Base-by-base conservation (phyloP, 2,888 invertebrate genomes). In the Oxyteleia sp. region DNA sequence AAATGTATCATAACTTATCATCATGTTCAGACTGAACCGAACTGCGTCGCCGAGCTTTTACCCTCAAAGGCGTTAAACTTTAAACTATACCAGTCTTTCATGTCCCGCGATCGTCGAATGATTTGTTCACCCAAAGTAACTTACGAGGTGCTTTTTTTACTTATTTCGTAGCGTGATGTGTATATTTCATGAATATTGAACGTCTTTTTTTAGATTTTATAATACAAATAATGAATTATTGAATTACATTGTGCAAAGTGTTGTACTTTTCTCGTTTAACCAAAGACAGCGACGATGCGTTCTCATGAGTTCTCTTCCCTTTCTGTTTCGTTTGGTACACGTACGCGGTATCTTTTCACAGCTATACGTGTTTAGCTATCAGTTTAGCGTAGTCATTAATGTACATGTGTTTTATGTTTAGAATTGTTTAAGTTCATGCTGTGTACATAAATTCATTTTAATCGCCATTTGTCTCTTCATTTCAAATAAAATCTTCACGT, bases 141-240 rank as follows among this genome's bases (percentile, higher is more conserved):
- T 45, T 15, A 45, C 11, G 29, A 29, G 64, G 61, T 61, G 80
- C 68, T 80, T 72, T 79, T 79, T 57, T 64, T 18, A 66, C 35
- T 53, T 72, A 41, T 59, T 80, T 72, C 5, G 23, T 63, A 57
- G 32, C 16, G 47, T 29, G 23, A 49, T 63, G 38, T 55, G 45
- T 74, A 53, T 51, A 72, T 64, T 64, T 35, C 49, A 79, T 11
- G 20, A 71, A 71, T 41, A 8, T 57, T n/a, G 26, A 61, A 41
- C 1, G n/a, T 4, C 41, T 32, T 15, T 29, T 8, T 49, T 55
- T 23, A 64, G 45, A 61, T 69, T 68, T 68, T 59, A 68, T 76
- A 51, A 29, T 43, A 68, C 41, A 16, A 45, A 45, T 41, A 49
- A 7, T 18, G 29, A 68, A 45, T 59, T 43, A 53, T 57, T 43